Conservation (phyloP, 1,140 invertebrate species). For the Bombus confusus region DNA sequence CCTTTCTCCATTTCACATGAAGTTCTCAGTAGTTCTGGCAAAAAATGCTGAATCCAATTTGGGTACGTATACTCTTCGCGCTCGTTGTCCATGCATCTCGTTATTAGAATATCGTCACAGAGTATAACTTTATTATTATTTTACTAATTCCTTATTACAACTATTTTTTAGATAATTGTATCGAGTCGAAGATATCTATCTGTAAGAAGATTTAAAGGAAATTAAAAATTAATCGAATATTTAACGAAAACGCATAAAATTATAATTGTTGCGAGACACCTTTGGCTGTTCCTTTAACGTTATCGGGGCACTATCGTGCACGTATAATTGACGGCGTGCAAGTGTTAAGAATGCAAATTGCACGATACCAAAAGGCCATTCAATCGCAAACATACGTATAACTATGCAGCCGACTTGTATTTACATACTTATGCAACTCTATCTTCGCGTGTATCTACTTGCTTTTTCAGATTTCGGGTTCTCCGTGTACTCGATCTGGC, state of each 20-base stretch:
- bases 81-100: not conserved
- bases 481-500: not conserved
- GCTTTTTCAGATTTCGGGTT: conserved; percentile 4
- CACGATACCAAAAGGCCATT: not conserved
- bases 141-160: not conserved
- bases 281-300: not conserved
- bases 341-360: conserved; percentile 42
- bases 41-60: not conserved
- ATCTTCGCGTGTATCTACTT: not conserved
- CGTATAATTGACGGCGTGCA: not conserved
- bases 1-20: not conserved
- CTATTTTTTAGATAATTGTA: not conserved
- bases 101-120: too few relatives aligned
- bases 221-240: not conserved
- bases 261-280: not conserved
- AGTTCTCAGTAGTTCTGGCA: not conserved
- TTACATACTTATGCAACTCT: conserved; percentile 14
- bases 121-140: not conserved
- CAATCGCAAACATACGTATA: not conserved
- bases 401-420: not conserved
- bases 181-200: not conserved
- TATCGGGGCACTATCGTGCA: too few relatives aligned
- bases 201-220: not conserved
- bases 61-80: not conserved
- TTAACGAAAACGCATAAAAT: not conserved